Percentiles rank a stretch among this genome's conserved stretches.
Evolutionary conservation across 2,113 vertebrate species (phyloP).

Genomic region (Cervus canadensis): DNA sequence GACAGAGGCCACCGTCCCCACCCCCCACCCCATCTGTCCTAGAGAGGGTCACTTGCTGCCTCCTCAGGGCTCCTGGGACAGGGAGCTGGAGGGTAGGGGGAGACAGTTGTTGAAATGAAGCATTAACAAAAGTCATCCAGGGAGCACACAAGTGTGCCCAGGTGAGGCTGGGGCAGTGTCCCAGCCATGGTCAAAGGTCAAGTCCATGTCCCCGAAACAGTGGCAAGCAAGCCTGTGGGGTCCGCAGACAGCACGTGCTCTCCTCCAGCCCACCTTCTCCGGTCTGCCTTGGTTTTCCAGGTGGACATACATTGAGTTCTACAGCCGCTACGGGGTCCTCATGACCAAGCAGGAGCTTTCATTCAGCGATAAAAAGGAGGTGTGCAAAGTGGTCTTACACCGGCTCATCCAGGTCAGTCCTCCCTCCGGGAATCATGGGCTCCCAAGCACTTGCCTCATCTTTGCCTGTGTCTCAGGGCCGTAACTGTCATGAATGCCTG

Average conservation of each 20-base stretch:
- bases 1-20: neutral
- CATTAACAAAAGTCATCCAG: neutral
- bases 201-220: neutral
- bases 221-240: neutral
- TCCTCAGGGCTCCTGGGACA: neutral
- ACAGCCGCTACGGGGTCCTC: constrained; percentile 94
- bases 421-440: fast-evolving
- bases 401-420: constrained; percentile 90
- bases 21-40: neutral
- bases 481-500: neutral
- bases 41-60: fast-evolving
- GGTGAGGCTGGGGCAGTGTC: neutral
- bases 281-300: constrained; percentile 77
- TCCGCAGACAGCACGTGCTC: fast-evolving
- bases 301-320: constrained; percentile 98
- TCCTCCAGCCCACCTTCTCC: fast-evolving
- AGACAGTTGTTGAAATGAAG: fast-evolving
- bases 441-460: neutral
- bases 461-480: neutral
- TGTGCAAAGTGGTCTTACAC: constrained; percentile 91
- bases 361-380: constrained; percentile 89
- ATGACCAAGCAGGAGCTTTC: constrained; percentile 90
- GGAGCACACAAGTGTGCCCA: neutral
- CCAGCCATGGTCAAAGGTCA: neutral
- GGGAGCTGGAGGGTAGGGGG: no score